Conservation (phyloP, 2,888 invertebrate species). For the Parnassius mnemosyne region DNA sequence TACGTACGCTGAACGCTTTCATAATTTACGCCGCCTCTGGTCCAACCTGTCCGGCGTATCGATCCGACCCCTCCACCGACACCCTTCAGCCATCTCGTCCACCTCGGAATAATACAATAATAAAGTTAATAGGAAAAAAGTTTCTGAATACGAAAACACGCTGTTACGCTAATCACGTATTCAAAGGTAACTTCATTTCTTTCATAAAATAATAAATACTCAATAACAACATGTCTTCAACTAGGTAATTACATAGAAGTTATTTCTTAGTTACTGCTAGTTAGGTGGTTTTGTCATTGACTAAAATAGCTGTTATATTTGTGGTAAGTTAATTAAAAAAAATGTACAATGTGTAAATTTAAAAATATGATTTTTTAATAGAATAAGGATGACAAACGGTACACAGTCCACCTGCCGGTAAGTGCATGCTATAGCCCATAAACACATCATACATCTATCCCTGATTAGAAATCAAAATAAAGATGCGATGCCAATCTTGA, state of each 20-base stretch:
- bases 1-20: slow-evolving; percentile 50
- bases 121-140: slow-evolving; percentile 23
- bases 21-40: slow-evolving; percentile 54
- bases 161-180: slow-evolving; percentile 6
- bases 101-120: slow-evolving; percentile 25
- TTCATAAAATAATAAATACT: slow-evolving; percentile 4
- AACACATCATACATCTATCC: too few relatives aligned
- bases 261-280: slow-evolving; percentile 2
- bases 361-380: too few relatives aligned
- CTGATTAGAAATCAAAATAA: too few relatives aligned
- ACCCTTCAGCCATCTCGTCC: slow-evolving; percentile 15
- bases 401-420: too few relatives aligned
- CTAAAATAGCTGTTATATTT: too few relatives aligned
- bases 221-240: not conserved
- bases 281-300: too few relatives aligned
- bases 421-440: too few relatives aligned
- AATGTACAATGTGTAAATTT: too few relatives aligned
- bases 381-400: too few relatives aligned
- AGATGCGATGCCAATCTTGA: too few relatives aligned
- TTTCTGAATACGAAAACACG: slow-evolving; percentile 10
- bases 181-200: slow-evolving; percentile 4
- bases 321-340: too few relatives aligned
- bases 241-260: not conserved
- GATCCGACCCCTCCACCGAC: slow-evolving; percentile 20
- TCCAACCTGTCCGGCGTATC: slow-evolving; percentile 26